Evolutionary conservation across 2,797 vertebrate species (phyloP).

Genomic region (Cryptoprocta ferox): DNA sequence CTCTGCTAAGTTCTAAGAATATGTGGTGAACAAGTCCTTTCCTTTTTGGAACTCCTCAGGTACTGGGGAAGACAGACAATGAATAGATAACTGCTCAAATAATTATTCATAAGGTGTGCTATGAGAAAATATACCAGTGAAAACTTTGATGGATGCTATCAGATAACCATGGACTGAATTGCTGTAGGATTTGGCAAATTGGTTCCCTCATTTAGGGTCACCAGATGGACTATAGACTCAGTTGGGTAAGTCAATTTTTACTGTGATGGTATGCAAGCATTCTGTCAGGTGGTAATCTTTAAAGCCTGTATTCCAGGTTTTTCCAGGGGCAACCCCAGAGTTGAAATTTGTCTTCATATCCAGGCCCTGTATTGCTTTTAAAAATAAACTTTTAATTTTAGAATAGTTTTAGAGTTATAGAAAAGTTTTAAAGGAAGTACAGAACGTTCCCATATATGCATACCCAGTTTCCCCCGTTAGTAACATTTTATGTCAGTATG

Average conservation of each 20-base stretch:
- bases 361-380: neutral
- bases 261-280: neutral
- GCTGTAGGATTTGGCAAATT: neutral
- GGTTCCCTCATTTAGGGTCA: neutral
- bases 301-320: neutral
- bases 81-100: neutral
- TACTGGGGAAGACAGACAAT: neutral
- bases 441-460: neutral
- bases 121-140: neutral
- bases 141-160: neutral
- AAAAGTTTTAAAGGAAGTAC: neutral
- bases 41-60: neutral
- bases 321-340: neutral
- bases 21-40: neutral
- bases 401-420: neutral
- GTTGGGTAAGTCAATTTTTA: neutral
- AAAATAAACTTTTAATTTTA: constrained; percentile 38
- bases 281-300: neutral
- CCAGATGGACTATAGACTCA: neutral
- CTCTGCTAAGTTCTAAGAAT: neutral
- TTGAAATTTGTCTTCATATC: neutral
- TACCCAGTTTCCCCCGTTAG: neutral
- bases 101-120: neutral
- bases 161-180: neutral
- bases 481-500: neutral